A percentile compares a stretch with the other conserved stretches of the same genome.
These are phyloP conservation scores for Aleiodes testaceus DNA, from an alignment of 2,888 invertebrate species.

Conservation along the genomic window DNA sequence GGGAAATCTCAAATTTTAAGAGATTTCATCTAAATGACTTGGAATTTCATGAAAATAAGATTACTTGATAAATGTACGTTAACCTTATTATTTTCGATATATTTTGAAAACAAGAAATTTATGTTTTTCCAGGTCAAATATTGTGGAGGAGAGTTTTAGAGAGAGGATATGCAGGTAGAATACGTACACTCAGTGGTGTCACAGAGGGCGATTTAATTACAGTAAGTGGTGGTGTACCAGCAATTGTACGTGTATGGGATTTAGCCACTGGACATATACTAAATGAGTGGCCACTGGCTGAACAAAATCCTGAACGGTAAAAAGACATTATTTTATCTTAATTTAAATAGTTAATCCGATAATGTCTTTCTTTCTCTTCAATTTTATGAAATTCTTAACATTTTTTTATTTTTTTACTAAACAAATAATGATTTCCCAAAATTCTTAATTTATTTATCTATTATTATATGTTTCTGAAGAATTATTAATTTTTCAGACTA, in stretches of 20 bases:
- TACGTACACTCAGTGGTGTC: slow-evolving; percentile 79
- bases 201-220: slow-evolving; percentile 81
- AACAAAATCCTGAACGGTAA: slow-evolving; percentile 69
- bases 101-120: slow-evolving; percentile 4
- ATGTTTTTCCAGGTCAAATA: slow-evolving; percentile 78
- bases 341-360: slow-evolving; percentile 3
- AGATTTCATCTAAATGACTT: no score
- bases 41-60: no score
- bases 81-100: slow-evolving; percentile 31
- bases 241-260: slow-evolving; percentile 87
- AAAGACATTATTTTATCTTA: not conserved
- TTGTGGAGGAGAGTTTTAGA: slow-evolving; percentile 91
- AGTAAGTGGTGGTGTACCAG: slow-evolving; percentile 83
- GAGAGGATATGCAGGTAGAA: slow-evolving; percentile 76
- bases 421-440: not conserved
- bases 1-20: no score
- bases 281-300: slow-evolving; percentile 82
- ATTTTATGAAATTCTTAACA: not conserved
- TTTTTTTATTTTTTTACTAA: no score
- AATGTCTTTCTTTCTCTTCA: slow-evolving; percentile 25
- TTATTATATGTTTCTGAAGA: slow-evolving; percentile 16
- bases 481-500: slow-evolving; percentile 63
- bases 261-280: slow-evolving; percentile 80
- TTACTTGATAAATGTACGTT: no score
- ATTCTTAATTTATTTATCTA: slow-evolving; percentile 1